Evolutionary conservation across 2,888 invertebrate species (phyloP).

Genomic region (Branchellion lobata): DNA sequence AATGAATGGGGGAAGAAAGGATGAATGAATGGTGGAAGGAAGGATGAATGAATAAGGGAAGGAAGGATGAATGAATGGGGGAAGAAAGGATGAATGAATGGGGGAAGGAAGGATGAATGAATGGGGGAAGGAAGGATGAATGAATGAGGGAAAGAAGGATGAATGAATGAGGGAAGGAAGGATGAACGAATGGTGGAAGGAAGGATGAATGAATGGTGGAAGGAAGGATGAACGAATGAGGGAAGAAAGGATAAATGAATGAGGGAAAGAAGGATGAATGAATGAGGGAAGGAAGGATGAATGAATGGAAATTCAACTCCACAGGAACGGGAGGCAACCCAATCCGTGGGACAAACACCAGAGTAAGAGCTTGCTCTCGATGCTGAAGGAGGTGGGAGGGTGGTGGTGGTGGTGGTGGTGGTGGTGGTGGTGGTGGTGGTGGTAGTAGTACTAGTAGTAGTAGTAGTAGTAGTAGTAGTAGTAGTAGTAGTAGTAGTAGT

Average conservation of each 20-base stretch:
- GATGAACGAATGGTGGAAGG: neutral
- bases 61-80: no score
- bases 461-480: slow-evolving; percentile 8
- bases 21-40: no score
- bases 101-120: neutral
- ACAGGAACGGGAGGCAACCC: neutral
- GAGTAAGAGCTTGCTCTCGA: neutral
- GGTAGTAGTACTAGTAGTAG: slow-evolving; percentile 7
- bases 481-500: slow-evolving; percentile 32
- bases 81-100: neutral
- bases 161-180: no score
- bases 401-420: neutral
- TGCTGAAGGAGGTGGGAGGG: neutral
- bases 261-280: neutral
- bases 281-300: neutral
- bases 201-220: no score
- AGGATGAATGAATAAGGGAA: no score
- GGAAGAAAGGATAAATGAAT: neutral
- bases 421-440: slow-evolving; percentile 16
- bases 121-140: no score
- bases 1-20: no score
- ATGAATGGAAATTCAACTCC: no score
- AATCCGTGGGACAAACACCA: slow-evolving; percentile 4
- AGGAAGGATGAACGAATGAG: no score
- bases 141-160: no score